Evolutionary conservation across 2,797 vertebrate genomes (phyloP).

Genomic region (Pelochelys cantorii): DNA sequence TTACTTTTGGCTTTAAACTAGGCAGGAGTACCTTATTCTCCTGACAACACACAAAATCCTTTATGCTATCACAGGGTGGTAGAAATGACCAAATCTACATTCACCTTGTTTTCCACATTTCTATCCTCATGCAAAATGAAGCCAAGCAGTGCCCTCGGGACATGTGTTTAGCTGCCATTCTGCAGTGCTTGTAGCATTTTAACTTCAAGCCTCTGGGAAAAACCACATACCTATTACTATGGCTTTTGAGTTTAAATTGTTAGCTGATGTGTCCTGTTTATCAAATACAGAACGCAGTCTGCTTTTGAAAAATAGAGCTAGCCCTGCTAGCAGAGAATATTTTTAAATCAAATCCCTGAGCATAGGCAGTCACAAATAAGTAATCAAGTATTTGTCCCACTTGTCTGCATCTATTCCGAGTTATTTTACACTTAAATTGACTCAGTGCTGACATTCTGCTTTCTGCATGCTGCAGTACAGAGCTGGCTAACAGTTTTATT

Average conservation of each 20-base stretch:
- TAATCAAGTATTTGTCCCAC: slow-evolving; percentile 28
- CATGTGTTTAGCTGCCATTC: slow-evolving; percentile 13
- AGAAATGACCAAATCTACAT: slow-evolving; percentile 11
- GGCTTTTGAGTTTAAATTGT: slow-evolving; percentile 61
- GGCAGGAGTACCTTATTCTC: slow-evolving; percentile 38
- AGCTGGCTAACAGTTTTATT: slow-evolving; percentile 4
- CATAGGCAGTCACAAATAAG: slow-evolving; percentile 33
- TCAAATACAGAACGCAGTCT: slow-evolving; percentile 53
- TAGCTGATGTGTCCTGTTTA: slow-evolving; percentile 55
- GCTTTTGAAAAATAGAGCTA: slow-evolving; percentile 55
- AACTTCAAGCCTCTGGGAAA: slow-evolving; percentile 50
- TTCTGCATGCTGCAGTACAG: slow-evolving; percentile 12
- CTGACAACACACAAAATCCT: slow-evolving; percentile 41
- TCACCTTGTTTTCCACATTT: slow-evolving; percentile 50
- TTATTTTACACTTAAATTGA: slow-evolving; percentile 32
- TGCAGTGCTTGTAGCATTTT: slow-evolving; percentile 37
- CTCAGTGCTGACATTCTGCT: neutral
- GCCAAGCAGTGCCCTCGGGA: slow-evolving; percentile 1
- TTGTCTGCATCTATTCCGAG: slow-evolving; percentile 4
- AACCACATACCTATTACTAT: slow-evolving; percentile 55
- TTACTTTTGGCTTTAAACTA: slow-evolving; percentile 48
- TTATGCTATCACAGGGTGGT: slow-evolving; percentile 20
- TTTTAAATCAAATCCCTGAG: slow-evolving; percentile 42
- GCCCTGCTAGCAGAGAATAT: slow-evolving; percentile 8
- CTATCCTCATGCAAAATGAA: slow-evolving; percentile 39